Percentiles rank a stretch among this genome's conserved stretches.
These are phyloP conservation scores for Ardeotis arabs DNA, from an alignment of 2,113 vertebrate genomes.

Conservation along the genomic window DNA sequence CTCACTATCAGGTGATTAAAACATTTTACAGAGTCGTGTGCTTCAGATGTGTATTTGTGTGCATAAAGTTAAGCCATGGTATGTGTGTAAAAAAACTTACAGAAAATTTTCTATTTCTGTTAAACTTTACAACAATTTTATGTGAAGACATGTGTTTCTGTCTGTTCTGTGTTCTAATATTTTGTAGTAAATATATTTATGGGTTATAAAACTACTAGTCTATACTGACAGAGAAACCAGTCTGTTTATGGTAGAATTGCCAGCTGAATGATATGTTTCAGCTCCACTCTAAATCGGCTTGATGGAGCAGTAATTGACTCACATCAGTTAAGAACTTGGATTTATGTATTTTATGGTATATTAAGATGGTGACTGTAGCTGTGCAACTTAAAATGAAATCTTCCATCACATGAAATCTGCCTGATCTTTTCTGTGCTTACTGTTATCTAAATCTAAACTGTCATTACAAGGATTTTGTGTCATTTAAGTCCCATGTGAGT, in stretches of 20 bases:
- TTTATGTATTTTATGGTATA: conserved; percentile 22
- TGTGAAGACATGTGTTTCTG: not conserved
- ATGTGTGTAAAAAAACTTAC: not conserved
- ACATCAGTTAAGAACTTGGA: not conserved
- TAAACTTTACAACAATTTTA: not conserved
- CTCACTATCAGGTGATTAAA: not conserved
- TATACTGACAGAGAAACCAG: not conserved
- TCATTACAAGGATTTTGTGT: not conserved
- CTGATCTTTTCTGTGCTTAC: not conserved
- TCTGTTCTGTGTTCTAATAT: not conserved
- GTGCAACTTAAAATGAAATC: not conserved
- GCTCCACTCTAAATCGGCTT: conserved; percentile 25
- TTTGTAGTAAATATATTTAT: not conserved
- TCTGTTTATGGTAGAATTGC: not conserved
- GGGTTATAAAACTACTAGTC: not conserved
- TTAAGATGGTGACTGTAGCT: not conserved
- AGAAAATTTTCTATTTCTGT: not conserved
- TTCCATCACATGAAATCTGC: not conserved
- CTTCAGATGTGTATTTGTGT: not conserved
- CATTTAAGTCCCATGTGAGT: not conserved
- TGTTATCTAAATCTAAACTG: not conserved
- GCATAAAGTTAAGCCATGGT: not conserved
- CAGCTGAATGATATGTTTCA: conserved; percentile 10
- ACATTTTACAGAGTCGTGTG: not conserved
- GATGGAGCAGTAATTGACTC: conserved; percentile 35